phyloP scores from a whole-genome alignment of 1,140 invertebrate genomes.

The Lucilia sericata region DNA sequence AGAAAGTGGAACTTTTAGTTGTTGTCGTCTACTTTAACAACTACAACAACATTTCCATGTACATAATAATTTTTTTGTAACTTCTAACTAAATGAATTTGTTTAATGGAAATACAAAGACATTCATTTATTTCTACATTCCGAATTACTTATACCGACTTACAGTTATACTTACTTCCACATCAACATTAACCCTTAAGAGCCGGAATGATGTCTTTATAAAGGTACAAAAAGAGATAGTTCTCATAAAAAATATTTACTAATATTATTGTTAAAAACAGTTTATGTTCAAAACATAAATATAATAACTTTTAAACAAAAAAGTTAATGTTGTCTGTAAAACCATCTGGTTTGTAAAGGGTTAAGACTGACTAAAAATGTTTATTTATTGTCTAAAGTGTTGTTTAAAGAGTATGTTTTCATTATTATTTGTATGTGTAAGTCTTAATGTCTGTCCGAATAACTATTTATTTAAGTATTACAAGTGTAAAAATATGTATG shows the following conservation, averaged over 20 bases:
- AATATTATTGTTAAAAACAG: too few species aligned
- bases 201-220: too few species aligned
- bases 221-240: too few species aligned
- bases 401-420: neutral
- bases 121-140: neutral
- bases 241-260: too few species aligned
- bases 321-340: too few species aligned
- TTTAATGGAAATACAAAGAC: constrained; percentile 27
- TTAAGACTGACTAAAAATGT: neutral
- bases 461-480: neutral
- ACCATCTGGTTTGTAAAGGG: too few species aligned
- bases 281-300: too few species aligned
- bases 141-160: neutral
- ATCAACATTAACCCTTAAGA: too few species aligned
- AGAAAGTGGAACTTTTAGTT: constrained; percentile 14
- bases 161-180: neutral
- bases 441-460: too few species aligned
- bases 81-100: neutral
- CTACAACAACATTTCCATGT: neutral
- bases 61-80: neutral
- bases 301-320: too few species aligned
- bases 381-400: neutral
- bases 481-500: neutral
- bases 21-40: neutral
- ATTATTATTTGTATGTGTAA: too few species aligned